phyloP scores from a whole-genome alignment of 2,797 vertebrate genomes.

The Myotis daubentonii region DNA sequence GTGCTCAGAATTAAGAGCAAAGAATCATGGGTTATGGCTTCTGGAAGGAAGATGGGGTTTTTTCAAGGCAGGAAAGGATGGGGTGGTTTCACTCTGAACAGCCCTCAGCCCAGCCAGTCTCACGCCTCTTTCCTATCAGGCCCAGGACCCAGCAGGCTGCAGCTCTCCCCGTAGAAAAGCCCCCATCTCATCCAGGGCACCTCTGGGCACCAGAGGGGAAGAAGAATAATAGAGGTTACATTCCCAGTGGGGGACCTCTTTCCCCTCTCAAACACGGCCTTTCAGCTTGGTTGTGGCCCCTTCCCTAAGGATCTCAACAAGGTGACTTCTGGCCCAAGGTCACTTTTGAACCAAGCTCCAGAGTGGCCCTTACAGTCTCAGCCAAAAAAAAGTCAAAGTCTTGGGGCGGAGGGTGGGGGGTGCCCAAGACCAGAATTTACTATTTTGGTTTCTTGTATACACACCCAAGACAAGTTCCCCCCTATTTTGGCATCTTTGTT shows the following conservation, averaged over 20 bases:
- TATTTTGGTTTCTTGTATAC: neutral
- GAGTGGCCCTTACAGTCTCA: neutral
- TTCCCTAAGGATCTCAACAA: neutral
- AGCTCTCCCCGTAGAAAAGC: neutral
- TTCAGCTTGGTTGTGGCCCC: neutral
- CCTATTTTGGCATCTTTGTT: neutral
- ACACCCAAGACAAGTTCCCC: neutral
- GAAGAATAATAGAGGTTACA: neutral
- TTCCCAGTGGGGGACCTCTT: neutral
- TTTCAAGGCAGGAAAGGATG: neutral
- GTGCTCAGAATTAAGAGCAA: slow-evolving; percentile 12
- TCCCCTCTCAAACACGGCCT: neutral
- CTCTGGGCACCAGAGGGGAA: neutral
- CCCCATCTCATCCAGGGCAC: no score
- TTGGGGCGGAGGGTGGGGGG: neutral
- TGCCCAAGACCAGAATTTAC: neutral
- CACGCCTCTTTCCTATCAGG: neutral
- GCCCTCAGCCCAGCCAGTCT: neutral
- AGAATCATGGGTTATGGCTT: neutral
- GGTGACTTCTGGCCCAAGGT: neutral
- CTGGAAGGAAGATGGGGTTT: neutral
- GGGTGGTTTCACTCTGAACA: neutral
- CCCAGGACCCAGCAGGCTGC: neutral
- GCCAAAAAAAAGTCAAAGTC: neutral
- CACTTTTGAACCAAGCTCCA: neutral